These are phyloP conservation scores for Telmatherina bonti DNA, from an alignment of 2,797 vertebrate genomes.

Conservation along the genomic window DNA sequence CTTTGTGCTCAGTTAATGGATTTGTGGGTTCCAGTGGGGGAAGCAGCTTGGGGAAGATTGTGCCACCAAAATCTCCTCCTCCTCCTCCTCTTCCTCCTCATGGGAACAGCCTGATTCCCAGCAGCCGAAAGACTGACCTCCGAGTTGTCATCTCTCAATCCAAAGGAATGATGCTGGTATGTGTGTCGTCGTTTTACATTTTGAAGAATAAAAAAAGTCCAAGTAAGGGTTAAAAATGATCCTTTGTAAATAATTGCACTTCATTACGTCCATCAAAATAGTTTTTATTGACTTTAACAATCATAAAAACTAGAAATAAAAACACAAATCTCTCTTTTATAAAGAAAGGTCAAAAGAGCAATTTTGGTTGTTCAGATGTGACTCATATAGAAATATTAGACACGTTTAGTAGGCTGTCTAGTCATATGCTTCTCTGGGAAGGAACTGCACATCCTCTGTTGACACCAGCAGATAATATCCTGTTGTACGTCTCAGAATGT, in stretches of 20 bases:
- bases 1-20: conserved; percentile 87
- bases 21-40: conserved; percentile 86
- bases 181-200: conserved; percentile 41
- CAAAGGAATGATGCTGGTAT: conserved; percentile 93
- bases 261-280: neutral
- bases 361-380: neutral
- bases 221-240: too few species aligned
- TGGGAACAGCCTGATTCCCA: conserved; percentile 82
- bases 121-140: conserved; percentile 90
- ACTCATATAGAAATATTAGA: neutral
- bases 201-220: too few species aligned
- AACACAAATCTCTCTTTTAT: too few species aligned
- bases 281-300: neutral
- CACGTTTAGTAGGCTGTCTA: conserved; percentile 5
- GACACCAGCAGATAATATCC: neutral
- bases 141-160: conserved; percentile 92
- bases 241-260: too few species aligned
- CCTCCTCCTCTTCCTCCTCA: conserved; percentile 88
- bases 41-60: conserved; percentile 87
- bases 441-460: neutral
- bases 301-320: neutral
- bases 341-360: neutral
- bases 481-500: neutral
- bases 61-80: conserved; percentile 89
- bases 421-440: conserved; percentile 4